Base-by-base conservation (phyloP, 2,888 invertebrate species). In the Campoplex nolae region DNA sequence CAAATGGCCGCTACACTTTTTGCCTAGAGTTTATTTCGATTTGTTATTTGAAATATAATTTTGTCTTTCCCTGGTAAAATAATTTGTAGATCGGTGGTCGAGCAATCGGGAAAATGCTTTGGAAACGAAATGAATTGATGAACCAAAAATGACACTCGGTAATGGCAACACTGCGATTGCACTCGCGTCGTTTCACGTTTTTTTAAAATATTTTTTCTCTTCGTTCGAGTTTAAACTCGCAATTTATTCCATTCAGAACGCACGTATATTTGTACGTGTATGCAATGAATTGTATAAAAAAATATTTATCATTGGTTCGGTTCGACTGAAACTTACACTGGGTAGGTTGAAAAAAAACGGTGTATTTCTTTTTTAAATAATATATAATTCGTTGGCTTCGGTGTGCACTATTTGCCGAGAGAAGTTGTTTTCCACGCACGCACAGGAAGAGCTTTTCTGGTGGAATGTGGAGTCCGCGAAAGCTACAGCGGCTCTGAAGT, bases 401-500 rank as follows among this genome's bases (percentile, higher is more conserved):
- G 89, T 62, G 89, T 62, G 89, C 90, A 89, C 87, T 89, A 88
- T 58, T 42, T 42, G 90, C 90, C 92, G 91, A 90, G 89, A 86
- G 89, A 86, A 75, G 89, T 89, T 89, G 88, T 87, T 84, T 87
- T 91, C 87, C 76, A 90, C 88, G 89, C 89, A 90, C 91, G 90
- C 91, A 90, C 92, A 85, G 88, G 89, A 90, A 90, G 90, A 90
- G 90, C 91, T 91, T 90, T 90, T 90, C 93, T 95, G 96, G 96
- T 96, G 96, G 96, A 96, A 96, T 96, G 96, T 96, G 96, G 96
- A 96, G 96, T 96, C 96, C 96, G 96, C 96, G 95, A 95, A 96
- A 96, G 96, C 96, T 96, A 95, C 95, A 95, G 96, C 96, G 96
- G 96, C 96, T 96, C 96, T 96, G 96, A 94, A 90, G 91, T 91